These are phyloP conservation scores for Cheilosia vulpina DNA, from an alignment of 2,888 invertebrate genomes.

Conservation along the genomic window DNA sequence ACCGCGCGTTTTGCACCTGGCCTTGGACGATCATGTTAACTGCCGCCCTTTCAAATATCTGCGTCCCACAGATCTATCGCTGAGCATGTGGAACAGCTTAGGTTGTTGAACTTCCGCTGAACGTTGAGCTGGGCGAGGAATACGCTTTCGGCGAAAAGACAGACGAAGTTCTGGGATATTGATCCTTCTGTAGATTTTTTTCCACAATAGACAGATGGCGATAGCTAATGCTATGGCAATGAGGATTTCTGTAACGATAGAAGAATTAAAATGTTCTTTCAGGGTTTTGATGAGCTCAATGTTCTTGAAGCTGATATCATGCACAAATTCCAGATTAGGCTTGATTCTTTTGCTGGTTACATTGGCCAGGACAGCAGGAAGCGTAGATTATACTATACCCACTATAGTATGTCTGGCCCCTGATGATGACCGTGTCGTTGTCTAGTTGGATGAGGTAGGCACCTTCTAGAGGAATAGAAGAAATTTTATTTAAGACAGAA, in stretches of 20 bases:
- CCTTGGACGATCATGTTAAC: too few relatives aligned
- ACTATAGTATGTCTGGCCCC: background rate
- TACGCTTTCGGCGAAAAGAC: background rate
- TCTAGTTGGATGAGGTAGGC: background rate
- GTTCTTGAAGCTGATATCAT: background rate
- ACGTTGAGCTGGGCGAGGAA: background rate
- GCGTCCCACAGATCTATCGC: too few relatives aligned
- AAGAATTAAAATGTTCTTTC: conserved; percentile 16
- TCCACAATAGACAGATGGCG: background rate
- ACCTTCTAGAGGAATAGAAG: conserved; percentile 7
- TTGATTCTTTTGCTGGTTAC: conserved; percentile 14
- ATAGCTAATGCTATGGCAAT: background rate
- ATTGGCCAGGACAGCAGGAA: conserved; percentile 15
- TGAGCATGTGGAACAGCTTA: background rate
- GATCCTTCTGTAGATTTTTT: conserved; percentile 6
- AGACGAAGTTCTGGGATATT: conserved; percentile 5
- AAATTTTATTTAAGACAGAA: background rate
- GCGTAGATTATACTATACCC: background rate
- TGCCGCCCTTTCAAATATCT: too few relatives aligned
- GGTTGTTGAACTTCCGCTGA: conserved; percentile 4
- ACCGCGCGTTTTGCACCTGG: too few relatives aligned
- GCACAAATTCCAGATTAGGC: conserved; percentile 2
- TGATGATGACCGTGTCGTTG: background rate
- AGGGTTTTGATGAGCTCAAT: conserved; percentile 9
- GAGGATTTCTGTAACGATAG: background rate